Base-by-base conservation (phyloP, 2,888 invertebrate species). In the Acholoe squamosa region DNA sequence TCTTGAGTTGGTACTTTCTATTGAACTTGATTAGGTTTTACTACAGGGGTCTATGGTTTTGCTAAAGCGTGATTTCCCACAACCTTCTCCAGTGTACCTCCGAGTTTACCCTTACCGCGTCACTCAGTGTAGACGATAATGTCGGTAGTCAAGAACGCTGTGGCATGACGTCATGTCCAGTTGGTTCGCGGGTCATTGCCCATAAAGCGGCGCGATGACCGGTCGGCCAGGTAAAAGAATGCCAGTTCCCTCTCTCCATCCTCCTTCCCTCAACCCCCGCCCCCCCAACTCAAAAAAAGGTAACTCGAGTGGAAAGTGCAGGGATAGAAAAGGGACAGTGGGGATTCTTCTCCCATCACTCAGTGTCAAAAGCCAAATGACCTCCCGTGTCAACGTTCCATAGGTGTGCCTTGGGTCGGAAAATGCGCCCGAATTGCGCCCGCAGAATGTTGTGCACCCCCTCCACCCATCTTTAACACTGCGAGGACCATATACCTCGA, bases 321-420 rank as follows among this genome's bases (percentile, higher is more conserved):
- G 71, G 28, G 71, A 7, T 3, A 43, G 43, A 43, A 43, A n/a
- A 25, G 14, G 71, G 71, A 71, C 71, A 71, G 71, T 25, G 71
- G 71, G 71, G 25, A 71, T 28, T 71, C 71, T 25, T 25, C 71
- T 28, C 28, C 84, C 84, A 84, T 84, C 84, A 84, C 84, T 84
- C 84, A 84, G 43, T 84, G 84, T 84, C 84, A 84, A 51, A 84
- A 84, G 84, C 51, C 51, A 51, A 43, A 43, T 34, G 84, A 34
- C 84, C 19, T 84, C 33, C 84, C n/a, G 25, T 51, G 51, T n/a
- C 43, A 34, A 16, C 22, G n/a, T 33, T 25, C 84, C 22, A 51
- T 84, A 51, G 34, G 25, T 33, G 84, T 84, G 19, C 43, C 51
- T 25, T 84, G 22, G 51, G 43, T 34, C 84, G 84, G 84, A 84